Evolutionary conservation across 2,113 vertebrate genomes (phyloP).

Genomic region (Damaliscus lunatus): DNA sequence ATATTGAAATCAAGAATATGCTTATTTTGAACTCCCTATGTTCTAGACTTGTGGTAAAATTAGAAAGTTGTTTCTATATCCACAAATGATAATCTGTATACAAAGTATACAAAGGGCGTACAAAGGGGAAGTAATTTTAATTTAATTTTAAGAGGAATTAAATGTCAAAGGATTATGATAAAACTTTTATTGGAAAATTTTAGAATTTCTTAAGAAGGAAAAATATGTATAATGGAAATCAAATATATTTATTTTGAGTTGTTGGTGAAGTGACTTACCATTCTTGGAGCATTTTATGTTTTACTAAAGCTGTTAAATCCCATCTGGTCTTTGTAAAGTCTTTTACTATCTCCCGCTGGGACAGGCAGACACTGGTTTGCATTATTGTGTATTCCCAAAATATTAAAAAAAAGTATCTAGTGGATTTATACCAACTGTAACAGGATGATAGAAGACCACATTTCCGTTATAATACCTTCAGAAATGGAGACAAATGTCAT

Average conservation of each 20-base stretch:
- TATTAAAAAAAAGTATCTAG: constrained; percentile 75
- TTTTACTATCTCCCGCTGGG: constrained; percentile 84
- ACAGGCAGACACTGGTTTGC: constrained; percentile 79
- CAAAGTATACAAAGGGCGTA: not conserved
- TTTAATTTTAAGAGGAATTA: constrained; percentile 32
- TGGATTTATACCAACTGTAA: constrained; percentile 73
- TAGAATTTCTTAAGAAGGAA: constrained; percentile 62
- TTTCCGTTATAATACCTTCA: constrained; percentile 73
- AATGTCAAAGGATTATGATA: not conserved
- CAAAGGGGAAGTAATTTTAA: constrained; percentile 19
- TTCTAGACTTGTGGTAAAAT: constrained; percentile 13
- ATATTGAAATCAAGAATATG: not conserved
- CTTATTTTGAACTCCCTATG: not conserved
- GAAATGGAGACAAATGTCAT: constrained; percentile 75
- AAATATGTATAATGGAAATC: constrained; percentile 65
- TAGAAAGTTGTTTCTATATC: not conserved
- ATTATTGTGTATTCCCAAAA: constrained; percentile 80
- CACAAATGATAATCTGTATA: not conserved
- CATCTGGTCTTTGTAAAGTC: constrained; percentile 81
- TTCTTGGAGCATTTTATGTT: constrained; percentile 75
- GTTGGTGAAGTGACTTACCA: constrained; percentile 65
- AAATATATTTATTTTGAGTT: constrained; percentile 71
- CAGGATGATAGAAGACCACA: constrained; percentile 72
- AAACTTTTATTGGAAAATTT: constrained; percentile 55
- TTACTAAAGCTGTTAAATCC: constrained; percentile 78